phyloP scores from a whole-genome alignment of 2,113 vertebrate species.

The Gymnogyps californianus region DNA sequence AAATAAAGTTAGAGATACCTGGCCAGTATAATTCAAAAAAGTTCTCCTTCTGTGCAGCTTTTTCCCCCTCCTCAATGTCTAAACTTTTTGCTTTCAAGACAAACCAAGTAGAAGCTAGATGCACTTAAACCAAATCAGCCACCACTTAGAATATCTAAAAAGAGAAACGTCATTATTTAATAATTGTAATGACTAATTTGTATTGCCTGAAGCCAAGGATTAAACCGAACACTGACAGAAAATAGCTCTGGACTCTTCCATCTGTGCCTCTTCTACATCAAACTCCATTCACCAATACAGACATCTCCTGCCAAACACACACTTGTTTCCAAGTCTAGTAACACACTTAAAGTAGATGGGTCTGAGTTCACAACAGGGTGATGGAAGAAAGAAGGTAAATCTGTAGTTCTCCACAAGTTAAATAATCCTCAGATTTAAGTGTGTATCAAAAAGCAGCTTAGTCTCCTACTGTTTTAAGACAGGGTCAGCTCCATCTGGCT shows the following conservation, averaged over 20 bases:
- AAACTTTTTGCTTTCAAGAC: neutral
- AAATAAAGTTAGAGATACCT: neutral
- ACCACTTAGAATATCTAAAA: neutral
- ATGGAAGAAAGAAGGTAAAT: neutral
- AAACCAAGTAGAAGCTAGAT: neutral
- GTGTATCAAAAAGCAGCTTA: neutral
- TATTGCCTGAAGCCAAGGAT: neutral
- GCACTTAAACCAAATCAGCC: neutral
- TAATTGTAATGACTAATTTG: neutral
- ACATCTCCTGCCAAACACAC: neutral
- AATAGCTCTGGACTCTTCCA: neutral
- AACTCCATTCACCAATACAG: neutral
- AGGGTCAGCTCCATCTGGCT: neutral
- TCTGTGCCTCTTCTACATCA: neutral
- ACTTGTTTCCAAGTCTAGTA: neutral
- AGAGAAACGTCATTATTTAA: neutral
- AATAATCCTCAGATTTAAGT: neutral
- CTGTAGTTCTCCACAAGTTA: neutral
- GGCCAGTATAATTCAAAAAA: neutral
- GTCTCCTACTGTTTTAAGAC: neutral
- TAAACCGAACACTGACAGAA: neutral
- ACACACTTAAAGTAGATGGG: accelerated
- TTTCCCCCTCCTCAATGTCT: neutral
- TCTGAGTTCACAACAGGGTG: neutral
- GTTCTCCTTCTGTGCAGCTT: neutral